Evolutionary conservation across 2,113 vertebrate species (phyloP), one percentile per base, ranked within the genome.

Genomic region (Macquaria australasica): DNA sequence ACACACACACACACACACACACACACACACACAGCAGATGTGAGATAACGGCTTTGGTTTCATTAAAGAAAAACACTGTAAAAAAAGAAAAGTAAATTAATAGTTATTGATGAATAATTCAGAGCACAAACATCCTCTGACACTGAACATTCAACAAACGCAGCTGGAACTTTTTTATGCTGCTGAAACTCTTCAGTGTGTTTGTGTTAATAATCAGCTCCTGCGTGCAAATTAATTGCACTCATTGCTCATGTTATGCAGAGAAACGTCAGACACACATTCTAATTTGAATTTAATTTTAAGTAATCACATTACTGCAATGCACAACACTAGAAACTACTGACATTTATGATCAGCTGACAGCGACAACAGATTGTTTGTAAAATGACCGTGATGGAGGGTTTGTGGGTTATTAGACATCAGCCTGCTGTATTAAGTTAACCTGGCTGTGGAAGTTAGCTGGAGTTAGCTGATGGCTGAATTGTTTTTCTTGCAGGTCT

Each of bases 31-130:
- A 18, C 64, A 83, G 66, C 84, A 87, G 68, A 66, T 81, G 70
- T 77, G 81, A 79, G 77, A 81, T 83, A 87, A 82, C 75, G 41
- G n/a, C 28, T 56, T 37, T 45, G 58, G 28, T 75, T 70, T 83
- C 39, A 20, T 64, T 53, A 64, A 58, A 63, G 20, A 66, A 58
- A 67, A 39, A 48, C 53, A 18, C 18, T 10, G n/a, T 48, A 53
- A 55, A 58, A n/a, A 28, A 45, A 43, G 5, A 39, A 53, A 41
- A 56, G 51, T 68, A 11, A 55, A 68, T 68, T 68, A 67, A 51
- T 15, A 23, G 60, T 60, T 51, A 6, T 15, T 66, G 25, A 78
- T 70, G 6, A 82, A 55, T 69, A 63, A 78, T 78, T 77, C 50
- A 83, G 37, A 73, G 34, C 43, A 55, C 63, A 60, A 62, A 62